Conservation (phyloP, 1,140 invertebrate species). For the Neotoxoptera formosana region DNA sequence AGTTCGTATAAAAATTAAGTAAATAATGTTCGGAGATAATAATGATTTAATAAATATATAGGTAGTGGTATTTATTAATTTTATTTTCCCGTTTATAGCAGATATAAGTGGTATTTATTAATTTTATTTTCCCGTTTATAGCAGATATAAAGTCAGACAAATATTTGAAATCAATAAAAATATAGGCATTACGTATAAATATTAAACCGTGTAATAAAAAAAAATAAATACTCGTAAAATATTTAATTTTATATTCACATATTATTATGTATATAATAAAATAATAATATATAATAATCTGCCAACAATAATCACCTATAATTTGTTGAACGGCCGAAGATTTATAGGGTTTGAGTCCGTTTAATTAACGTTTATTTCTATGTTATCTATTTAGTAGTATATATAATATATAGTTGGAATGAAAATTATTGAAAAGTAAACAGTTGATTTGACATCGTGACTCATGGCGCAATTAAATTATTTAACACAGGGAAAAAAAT, state of each 20-base stretch:
- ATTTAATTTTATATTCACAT: neutral
- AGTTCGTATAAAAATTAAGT: neutral
- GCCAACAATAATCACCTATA: neutral
- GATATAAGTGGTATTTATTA: neutral
- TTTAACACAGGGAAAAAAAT: neutral
- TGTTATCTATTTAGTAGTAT: neutral
- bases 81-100: neutral
- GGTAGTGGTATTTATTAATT: neutral
- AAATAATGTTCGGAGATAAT: neutral
- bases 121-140: slow-evolving; percentile 2
- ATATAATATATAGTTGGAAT: neutral
- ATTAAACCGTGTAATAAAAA: neutral
- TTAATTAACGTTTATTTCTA: neutral
- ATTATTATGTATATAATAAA: neutral
- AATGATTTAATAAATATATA: neutral
- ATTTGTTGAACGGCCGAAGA: neutral
- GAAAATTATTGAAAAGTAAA: slow-evolving; percentile 9
- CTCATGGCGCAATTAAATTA: neutral
- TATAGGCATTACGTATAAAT: neutral
- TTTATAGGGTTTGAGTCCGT: neutral
- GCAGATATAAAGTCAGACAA: neutral
- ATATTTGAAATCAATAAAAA: neutral
- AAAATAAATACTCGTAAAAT: neutral
- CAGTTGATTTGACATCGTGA: neutral
- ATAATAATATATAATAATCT: neutral